phyloP scores from a whole-genome alignment of 2,113 vertebrate species.

The Oceanodroma tethys region DNA sequence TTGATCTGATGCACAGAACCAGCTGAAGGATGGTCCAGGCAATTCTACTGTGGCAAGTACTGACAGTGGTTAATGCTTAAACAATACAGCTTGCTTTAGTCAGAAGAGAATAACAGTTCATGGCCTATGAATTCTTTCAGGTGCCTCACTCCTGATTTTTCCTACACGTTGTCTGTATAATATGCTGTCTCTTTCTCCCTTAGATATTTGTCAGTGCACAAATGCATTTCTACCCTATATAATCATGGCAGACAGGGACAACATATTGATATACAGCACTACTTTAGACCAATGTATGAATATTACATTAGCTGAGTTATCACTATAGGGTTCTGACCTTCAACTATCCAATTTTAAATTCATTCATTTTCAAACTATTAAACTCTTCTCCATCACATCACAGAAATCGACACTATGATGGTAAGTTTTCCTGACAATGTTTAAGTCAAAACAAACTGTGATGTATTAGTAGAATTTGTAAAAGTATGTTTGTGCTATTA shows the following conservation, averaged over 20 bases:
- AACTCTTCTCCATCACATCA: slow-evolving; percentile 51
- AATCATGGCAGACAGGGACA: slow-evolving; percentile 67
- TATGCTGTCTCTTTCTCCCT: slow-evolving; percentile 2
- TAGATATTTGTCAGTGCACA: slow-evolving; percentile 64
- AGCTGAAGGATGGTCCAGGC: not conserved
- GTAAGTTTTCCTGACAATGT: slow-evolving; percentile 59
- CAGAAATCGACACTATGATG: slow-evolving; percentile 40
- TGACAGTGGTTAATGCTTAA: slow-evolving; percentile 41
- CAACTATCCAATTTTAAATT: slow-evolving; percentile 69
- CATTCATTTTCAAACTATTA: slow-evolving; percentile 69
- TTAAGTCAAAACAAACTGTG: slow-evolving; percentile 60
- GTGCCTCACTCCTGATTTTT: slow-evolving; percentile 3
- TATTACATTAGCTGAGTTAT: slow-evolving; percentile 78
- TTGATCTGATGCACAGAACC: not conserved
- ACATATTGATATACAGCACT: slow-evolving; percentile 70
- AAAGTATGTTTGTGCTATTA: not conserved
- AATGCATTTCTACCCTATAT: slow-evolving; percentile 62
- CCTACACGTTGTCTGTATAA: slow-evolving; percentile 16
- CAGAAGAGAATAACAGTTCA: slow-evolving; percentile 45
- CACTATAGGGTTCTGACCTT: slow-evolving; percentile 72
- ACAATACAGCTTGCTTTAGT: slow-evolving; percentile 42
- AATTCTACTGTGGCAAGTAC: slow-evolving; percentile 21
- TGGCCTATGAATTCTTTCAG: not conserved
- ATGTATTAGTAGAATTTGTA: slow-evolving; percentile 29
- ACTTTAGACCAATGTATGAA: slow-evolving; percentile 67